Base-by-base conservation (phyloP, 2,797 vertebrate species). In the Hephaestus fuliginosus region DNA sequence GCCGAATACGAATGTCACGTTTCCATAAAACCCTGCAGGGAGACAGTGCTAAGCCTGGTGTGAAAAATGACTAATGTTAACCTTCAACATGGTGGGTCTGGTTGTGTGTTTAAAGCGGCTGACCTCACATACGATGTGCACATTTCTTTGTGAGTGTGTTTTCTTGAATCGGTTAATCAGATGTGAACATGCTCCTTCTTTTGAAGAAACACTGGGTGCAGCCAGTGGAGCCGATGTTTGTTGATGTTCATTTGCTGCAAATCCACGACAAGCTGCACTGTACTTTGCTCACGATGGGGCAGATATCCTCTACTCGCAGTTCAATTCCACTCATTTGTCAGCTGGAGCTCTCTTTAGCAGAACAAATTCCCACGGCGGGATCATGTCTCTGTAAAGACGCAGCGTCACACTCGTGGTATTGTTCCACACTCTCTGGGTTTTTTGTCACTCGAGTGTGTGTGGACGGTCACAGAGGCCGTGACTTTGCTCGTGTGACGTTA, bases 401-500 rank as follows among this genome's bases (percentile, higher is more conserved):
- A 41, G 43, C 17, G 20, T 62, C 67, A 58, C 76, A 66, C 51
- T 61, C 9, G 0, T 41, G 49, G 14, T 64, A n/a, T 77, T 75
- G 36, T 60, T 84, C 55, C 49, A 52, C 8, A 12, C 78, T 74
- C 44, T 74, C 44, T 4, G 58, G 61, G 12, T 80, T 82, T 33
- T 78, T 75, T 75, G 69, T 80, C 73, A 78, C 49, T 84, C 20
- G 36, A 58, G 73, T 78, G 80, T 79, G 61, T 81, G 71, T 56
- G 87, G 76, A 86, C 77, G 56, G 79, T 82, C 77, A 44, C 51
- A 75, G 76, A 87, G 85, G 86, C 86, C 66, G 14, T 65, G 82
- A 84, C 86, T 86, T 82, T 83, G 75, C 66, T 46, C 36, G 71
- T 70, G 82, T 92, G 93, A 93, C 43, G 82, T 70, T 93, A 91